Percentiles rank a stretch among this genome's conserved stretches.
Conservation (phyloP, 2,113 vertebrate species). For the Sapayoa aenigma region DNA sequence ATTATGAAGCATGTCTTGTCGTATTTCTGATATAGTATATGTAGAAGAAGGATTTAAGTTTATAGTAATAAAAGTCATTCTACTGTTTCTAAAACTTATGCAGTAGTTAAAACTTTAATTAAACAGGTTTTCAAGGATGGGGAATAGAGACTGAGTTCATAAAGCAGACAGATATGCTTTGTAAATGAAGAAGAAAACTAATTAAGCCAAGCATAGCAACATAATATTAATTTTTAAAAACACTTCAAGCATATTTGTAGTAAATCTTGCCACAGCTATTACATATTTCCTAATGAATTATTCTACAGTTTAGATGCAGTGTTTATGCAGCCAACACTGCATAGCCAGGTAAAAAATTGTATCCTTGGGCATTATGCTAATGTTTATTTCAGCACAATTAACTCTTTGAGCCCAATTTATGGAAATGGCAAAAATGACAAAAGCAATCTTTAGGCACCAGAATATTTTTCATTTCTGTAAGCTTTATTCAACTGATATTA, state of each 20-base stretch:
- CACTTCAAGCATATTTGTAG: slow-evolving; percentile 66
- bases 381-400: slow-evolving; percentile 64
- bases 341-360: slow-evolving; percentile 53
- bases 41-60: slow-evolving; percentile 52
- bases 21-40: background rate
- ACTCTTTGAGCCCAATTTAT: slow-evolving; percentile 14
- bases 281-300: slow-evolving; percentile 70
- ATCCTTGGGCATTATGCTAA: slow-evolving; percentile 52
- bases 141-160: slow-evolving; percentile 69
- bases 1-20: background rate
- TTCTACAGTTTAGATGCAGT: slow-evolving; percentile 56
- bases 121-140: slow-evolving; percentile 68
- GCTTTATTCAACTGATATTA: background rate
- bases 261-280: slow-evolving; percentile 69
- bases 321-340: slow-evolving; percentile 47
- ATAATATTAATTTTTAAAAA: slow-evolving; percentile 80
- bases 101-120: slow-evolving; percentile 78
- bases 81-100: slow-evolving; percentile 66
- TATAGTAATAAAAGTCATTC: slow-evolving; percentile 63
- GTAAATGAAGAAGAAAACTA: slow-evolving; percentile 77
- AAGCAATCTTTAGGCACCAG: background rate
- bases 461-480: background rate
- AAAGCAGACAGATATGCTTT: slow-evolving; percentile 77
- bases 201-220: slow-evolving; percentile 72
- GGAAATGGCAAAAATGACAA: background rate